These are phyloP conservation scores for Dascillus cervinus DNA, from an alignment of 2,888 invertebrate genomes.

Conservation along the genomic window DNA sequence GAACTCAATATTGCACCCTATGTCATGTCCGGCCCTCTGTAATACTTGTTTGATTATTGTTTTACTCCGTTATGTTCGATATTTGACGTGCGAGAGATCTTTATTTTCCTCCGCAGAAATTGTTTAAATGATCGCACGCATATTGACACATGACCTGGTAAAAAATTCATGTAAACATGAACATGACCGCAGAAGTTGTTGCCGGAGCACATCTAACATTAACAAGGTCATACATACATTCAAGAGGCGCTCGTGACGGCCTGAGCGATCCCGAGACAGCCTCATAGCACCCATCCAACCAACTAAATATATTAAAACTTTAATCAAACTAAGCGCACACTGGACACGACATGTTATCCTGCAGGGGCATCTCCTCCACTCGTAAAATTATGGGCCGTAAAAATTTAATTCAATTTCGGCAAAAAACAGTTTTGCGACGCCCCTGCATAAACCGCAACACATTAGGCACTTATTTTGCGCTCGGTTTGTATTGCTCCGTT, in stretches of 20 bases:
- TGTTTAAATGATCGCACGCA: slow-evolving; percentile 16
- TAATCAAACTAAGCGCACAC: slow-evolving; percentile 21
- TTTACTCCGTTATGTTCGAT: slow-evolving; percentile 27
- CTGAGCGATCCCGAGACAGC: slow-evolving; percentile 16
- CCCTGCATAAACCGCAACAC: slow-evolving; percentile 11
- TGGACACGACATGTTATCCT: slow-evolving; percentile 5
- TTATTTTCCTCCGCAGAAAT: too few relatives aligned
- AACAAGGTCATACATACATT: slow-evolving; percentile 20
- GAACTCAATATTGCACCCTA: slow-evolving; percentile 29
- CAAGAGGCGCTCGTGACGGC: slow-evolving; percentile 15
- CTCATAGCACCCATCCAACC: slow-evolving; percentile 13
- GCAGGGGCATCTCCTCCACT: too few relatives aligned
- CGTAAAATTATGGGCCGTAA: too few relatives aligned
- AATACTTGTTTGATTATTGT: slow-evolving; percentile 31
- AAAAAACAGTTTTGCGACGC: slow-evolving; percentile 4
- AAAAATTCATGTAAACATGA: slow-evolving; percentile 16
- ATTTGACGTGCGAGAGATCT: slow-evolving; percentile 25
- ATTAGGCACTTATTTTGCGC: slow-evolving; percentile 11
- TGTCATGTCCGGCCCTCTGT: slow-evolving; percentile 27
- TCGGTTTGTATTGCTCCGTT: slow-evolving; percentile 12
- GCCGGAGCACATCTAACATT: slow-evolving; percentile 19
- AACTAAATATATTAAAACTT: slow-evolving; percentile 23
- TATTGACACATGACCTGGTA: slow-evolving; percentile 15
- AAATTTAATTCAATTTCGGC: too few relatives aligned
- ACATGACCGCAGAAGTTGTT: slow-evolving; percentile 12